Base-by-base conservation (phyloP, 2,888 invertebrate species). In the Drosophila acutilabella region DNA sequence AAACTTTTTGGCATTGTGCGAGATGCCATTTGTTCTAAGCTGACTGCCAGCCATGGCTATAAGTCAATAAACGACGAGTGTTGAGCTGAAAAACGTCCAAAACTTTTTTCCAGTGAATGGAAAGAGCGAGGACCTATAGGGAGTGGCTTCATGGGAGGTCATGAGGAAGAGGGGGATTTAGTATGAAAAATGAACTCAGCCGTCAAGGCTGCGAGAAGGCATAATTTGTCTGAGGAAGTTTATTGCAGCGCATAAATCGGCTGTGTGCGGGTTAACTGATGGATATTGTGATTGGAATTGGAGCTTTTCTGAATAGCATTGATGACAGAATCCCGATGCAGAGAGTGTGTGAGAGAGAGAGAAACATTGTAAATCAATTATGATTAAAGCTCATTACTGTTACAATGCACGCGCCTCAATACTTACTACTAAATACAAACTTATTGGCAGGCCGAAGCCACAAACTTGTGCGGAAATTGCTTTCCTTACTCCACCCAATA, bases 311-410 rank as follows among this genome's bases (percentile, higher is more conserved):
- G 56, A 66, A 71, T 64, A 70, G 54, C 85, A 74, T 54, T 72
- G 82, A 78, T 76, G 82, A 74, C 83, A 75, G 66, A 38, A 38
- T 41, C 23, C 30, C 26, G 40, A 59, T 44, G 56, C 67, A 57
- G 44, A 47, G 53, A 23, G 23, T 1, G 23, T 1, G 23, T 6
- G 23, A 23, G 23, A 3, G 23, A 23, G 23, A 23, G 23, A 23
- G 23, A 50, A 56, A 69, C 72, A 69, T 69, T 71, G 71, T 87
- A 87, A 85, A 85, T 85, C 84, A 87, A 87, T 87, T 85, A 84
- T 87, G 81, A 84, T 85, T 85, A 87, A 87, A 84, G 87, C 87
- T 87, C 79, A 87, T 88, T 83, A 81, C 71, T 73, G 60, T 75
- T 80, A 71, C 79, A 78, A 58, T 70, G 60, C 75, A 78, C 75